These are phyloP conservation scores for Argopecten irradians DNA, from an alignment of 1,140 invertebrate genomes.

Conservation along the genomic window DNA sequence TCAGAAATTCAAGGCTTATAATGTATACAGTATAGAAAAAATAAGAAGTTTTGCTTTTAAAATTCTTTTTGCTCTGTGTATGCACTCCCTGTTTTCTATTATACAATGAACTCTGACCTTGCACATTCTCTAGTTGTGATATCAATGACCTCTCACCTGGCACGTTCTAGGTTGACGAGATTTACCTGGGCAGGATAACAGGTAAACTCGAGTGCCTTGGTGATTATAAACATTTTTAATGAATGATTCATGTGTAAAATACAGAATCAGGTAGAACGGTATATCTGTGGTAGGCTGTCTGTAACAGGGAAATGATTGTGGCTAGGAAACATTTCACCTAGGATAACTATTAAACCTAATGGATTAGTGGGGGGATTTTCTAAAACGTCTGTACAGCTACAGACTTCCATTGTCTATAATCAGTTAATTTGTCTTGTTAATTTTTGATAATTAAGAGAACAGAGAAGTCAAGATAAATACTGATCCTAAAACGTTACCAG, in stretches of 20 bases:
- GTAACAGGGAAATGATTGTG: neutral
- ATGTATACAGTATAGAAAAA: neutral
- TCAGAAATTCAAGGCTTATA: neutral
- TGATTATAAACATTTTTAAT: neutral
- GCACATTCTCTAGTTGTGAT: constrained; percentile 16
- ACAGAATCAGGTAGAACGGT: neutral
- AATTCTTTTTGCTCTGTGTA: neutral
- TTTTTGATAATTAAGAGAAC: too few species aligned
- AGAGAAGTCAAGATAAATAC: too few species aligned
- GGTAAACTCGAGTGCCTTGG: neutral
- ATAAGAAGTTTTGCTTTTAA: neutral
- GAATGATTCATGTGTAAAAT: constrained; percentile 3
- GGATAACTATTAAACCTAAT: too few species aligned
- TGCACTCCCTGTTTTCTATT: constrained; percentile 11
- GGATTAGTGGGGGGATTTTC: too few species aligned
- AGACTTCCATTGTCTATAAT: too few species aligned
- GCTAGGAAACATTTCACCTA: too few species aligned
- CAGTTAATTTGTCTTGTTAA: too few species aligned
- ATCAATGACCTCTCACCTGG: neutral
- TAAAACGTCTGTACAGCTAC: too few species aligned
- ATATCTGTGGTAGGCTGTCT: too few species aligned
- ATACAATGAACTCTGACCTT: neutral
- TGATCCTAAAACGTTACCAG: too few species aligned
- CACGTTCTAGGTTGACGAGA: neutral
- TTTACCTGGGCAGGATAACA: constrained; percentile 3